phyloP scores from a whole-genome alignment of 2,113 vertebrate genomes.

The Brienomyrus brachyistius region DNA sequence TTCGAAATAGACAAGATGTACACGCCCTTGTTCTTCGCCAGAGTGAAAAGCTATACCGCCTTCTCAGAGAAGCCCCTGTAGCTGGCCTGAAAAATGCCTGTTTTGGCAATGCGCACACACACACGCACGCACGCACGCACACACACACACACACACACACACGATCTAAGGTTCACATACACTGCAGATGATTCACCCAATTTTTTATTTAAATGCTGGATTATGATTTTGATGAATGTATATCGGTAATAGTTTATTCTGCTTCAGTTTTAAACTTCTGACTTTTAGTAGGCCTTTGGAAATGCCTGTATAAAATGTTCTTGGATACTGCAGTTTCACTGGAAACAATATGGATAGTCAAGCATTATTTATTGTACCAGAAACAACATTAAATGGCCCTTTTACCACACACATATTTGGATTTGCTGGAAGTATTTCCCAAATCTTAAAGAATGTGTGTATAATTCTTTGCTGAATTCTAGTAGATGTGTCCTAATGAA shows the following conservation, averaged over 20 bases:
- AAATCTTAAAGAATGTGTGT: background rate
- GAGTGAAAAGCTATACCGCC: constrained; percentile 95
- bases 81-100: constrained; percentile 32
- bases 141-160: background rate
- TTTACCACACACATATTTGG: background rate
- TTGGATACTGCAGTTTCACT: background rate
- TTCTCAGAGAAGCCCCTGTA: constrained; percentile 86
- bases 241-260: constrained; percentile 13
- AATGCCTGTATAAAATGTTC: background rate
- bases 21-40: constrained; percentile 85
- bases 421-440: background rate
- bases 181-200: constrained; percentile 18
- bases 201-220: constrained; percentile 41
- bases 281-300: background rate
- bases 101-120: constrained; percentile 16
- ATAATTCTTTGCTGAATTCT: background rate
- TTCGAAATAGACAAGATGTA: constrained; percentile 98
- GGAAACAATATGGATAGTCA: background rate
- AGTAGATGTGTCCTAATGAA: background rate
- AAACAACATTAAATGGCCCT: background rate
- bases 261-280: constrained; percentile 9
- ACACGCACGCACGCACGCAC: background rate
- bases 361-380: background rate
- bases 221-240: constrained; percentile 37
- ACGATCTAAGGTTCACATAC: constrained; percentile 11